phyloP scores from a whole-genome alignment of 2,797 vertebrate species.

The Loris lydekkerianus region DNA sequence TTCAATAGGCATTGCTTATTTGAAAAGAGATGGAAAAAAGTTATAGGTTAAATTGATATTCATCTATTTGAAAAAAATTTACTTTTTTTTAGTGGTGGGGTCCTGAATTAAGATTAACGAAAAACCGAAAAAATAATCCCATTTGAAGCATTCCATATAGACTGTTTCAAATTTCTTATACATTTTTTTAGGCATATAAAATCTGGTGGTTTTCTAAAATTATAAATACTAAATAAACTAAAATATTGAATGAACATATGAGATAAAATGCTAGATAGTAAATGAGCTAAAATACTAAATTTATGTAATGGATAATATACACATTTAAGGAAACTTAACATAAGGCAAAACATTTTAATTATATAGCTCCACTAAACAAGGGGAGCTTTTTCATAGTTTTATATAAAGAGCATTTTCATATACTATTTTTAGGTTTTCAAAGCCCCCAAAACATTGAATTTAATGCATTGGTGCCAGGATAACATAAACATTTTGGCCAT shows the following conservation, averaged over 20 bases:
- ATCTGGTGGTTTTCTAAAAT: slow-evolving; percentile 31
- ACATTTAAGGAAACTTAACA: background rate
- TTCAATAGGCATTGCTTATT: background rate
- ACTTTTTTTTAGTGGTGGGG: background rate
- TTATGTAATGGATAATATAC: background rate
- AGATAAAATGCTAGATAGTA: background rate
- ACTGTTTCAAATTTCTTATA: background rate
- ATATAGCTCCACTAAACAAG: background rate
- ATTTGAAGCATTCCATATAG: background rate
- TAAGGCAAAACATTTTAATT: background rate
- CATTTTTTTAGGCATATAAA: background rate
- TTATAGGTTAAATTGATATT: slow-evolving; percentile 37
- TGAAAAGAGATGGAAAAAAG: background rate
- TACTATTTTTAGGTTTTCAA: background rate
- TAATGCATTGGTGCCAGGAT: background rate
- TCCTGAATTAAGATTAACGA: background rate
- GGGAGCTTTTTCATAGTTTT: background rate
- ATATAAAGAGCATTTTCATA: background rate
- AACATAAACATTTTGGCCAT: background rate
- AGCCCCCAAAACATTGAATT: background rate
- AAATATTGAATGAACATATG: background rate
- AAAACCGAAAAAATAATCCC: background rate
- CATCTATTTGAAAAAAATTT: background rate
- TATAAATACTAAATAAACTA: background rate
- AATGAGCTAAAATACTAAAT: background rate